These are phyloP conservation scores for Tortrix viridana DNA, from an alignment of 2,888 invertebrate species.

Conservation along the genomic window DNA sequence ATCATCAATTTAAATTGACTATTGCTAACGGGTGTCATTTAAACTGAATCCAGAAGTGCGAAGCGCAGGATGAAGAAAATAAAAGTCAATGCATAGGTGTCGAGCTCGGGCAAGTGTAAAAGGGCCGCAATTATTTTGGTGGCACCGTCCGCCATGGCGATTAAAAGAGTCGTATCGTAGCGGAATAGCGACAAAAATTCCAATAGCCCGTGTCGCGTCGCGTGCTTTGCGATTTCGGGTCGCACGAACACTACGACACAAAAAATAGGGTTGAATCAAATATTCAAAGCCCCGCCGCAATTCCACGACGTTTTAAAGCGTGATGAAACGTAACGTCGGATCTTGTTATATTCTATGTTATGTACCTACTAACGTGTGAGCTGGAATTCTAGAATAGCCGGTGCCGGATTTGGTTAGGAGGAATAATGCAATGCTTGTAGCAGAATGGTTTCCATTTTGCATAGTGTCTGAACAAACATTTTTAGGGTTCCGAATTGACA, in stretches of 20 bases:
- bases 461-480: no score
- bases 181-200: conserved; percentile 63
- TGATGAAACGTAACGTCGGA: conserved; percentile 32
- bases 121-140: conserved; percentile 60
- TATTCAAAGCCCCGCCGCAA: conserved; percentile 52
- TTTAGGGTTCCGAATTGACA: no score
- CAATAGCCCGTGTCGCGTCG: conserved; percentile 63
- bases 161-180: conserved; percentile 33
- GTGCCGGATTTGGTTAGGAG: no score
- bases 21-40: background rate
- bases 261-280: conserved; percentile 64
- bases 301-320: conserved; percentile 30
- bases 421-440: no score
- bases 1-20: background rate
- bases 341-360: conserved; percentile 17
- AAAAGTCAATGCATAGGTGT: conserved; percentile 48
- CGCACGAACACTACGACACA: conserved; percentile 63
- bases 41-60: conserved; percentile 28
- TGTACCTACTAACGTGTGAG: conserved; percentile 18
- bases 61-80: conserved; percentile 53
- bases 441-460: no score
- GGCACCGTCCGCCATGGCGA: conserved; percentile 43
- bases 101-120: conserved; percentile 54
- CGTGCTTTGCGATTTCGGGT: conserved; percentile 73
- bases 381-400: no score